Conservation (phyloP, 2,797 vertebrate species). For the Pipistrellus kuhlii region DNA sequence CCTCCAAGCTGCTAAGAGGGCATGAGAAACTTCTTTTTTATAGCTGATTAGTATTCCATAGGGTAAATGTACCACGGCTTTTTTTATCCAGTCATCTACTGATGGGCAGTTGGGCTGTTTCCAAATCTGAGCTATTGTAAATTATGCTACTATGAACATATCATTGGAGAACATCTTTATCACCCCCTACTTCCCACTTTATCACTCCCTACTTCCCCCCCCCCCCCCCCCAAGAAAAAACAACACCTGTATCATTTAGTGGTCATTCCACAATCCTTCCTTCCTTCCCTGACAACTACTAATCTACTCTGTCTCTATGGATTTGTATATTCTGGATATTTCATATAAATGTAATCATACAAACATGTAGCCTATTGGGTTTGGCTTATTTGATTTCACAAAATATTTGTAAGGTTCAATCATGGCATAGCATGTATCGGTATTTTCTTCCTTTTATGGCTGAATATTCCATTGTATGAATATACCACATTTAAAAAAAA, state of each 20-base stretch:
- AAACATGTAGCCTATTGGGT: neutral
- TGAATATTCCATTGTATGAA: neutral
- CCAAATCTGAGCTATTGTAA: no score
- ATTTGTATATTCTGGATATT: neutral
- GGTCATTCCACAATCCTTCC: neutral
- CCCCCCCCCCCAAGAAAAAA: neutral
- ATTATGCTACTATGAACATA: no score
- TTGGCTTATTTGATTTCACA: neutral
- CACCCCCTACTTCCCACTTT: neutral
- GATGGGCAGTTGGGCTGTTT: no score
- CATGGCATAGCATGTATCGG: neutral
- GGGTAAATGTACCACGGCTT: no score
- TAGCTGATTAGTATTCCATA: no score
- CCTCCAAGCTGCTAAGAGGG: no score
- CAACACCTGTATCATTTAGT: neutral
- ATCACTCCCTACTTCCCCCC: neutral
- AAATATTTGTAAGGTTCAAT: neutral
- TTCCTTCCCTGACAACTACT: neutral
- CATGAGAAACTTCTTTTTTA: no score
- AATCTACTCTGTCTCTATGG: neutral
- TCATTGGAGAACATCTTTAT: neutral
- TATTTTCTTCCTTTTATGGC: neutral
- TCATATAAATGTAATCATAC: neutral
- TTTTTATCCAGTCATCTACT: no score
- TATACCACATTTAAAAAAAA: neutral